Evolutionary conservation across 2,797 vertebrate genomes (phyloP).

Genomic region (Coccyzus lansbergi): DNA sequence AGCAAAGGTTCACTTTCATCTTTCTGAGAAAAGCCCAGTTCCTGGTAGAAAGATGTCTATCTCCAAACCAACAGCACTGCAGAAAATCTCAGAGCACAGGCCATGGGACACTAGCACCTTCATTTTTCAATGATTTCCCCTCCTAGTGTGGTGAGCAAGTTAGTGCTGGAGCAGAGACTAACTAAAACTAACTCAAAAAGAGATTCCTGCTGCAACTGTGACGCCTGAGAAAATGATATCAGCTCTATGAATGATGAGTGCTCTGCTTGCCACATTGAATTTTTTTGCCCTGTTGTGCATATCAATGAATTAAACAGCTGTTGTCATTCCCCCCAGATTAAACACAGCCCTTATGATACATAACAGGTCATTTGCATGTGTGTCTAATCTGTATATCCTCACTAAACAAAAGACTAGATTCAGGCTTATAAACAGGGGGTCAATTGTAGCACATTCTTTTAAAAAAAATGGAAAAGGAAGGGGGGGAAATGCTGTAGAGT

Average conservation of each 20-base stretch:
- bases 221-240: slow-evolving; percentile 38
- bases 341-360: slow-evolving; percentile 58
- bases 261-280: slow-evolving; percentile 61
- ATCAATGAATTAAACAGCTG: slow-evolving; percentile 77
- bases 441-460: slow-evolving; percentile 55
- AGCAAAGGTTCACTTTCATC: neutral
- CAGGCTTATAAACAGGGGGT: slow-evolving; percentile 65
- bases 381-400: slow-evolving; percentile 64
- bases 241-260: slow-evolving; percentile 51
- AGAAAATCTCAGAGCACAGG: neutral
- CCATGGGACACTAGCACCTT: neutral
- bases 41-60: neutral
- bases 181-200: slow-evolving; percentile 57
- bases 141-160: neutral
- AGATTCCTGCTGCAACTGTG: slow-evolving; percentile 50
- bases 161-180: neutral
- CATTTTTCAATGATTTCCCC: neutral
- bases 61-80: neutral
- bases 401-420: slow-evolving; percentile 57
- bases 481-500: neutral
- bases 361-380: slow-evolving; percentile 73
- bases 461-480: neutral
- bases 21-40: neutral
- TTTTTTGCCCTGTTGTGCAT: slow-evolving; percentile 58
- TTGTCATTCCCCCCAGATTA: slow-evolving; percentile 42